Conservation (phyloP, 2,888 invertebrate genomes). For the Acronicta leporina region DNA sequence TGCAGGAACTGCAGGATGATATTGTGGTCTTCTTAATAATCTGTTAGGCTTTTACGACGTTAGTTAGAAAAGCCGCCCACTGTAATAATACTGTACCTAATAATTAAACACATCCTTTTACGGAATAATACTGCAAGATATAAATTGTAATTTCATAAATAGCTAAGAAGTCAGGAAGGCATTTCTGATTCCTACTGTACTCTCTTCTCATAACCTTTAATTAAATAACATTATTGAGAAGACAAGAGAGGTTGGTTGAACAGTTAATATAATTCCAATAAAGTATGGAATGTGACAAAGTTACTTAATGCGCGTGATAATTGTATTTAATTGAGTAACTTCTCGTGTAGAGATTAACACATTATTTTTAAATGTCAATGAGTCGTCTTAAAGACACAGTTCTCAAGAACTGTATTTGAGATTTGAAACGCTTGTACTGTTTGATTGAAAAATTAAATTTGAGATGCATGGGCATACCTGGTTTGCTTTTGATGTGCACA, state of each 20-base stretch:
- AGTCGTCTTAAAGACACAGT: constrained; percentile 17
- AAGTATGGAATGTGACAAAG: constrained; percentile 27
- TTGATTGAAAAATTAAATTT: background rate
- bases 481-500: no score
- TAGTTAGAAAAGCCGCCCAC: no score
- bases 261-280: constrained; percentile 22
- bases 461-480: no score
- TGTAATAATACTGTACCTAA: no score
- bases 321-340: constrained; percentile 46
- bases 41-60: no score
- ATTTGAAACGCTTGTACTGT: constrained; percentile 3
- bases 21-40: no score
- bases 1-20: no score
- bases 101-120: no score
- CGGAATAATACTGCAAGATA: no score
- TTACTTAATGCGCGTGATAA: constrained; percentile 28
- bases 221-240: background rate
- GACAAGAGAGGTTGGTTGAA: constrained; percentile 23
- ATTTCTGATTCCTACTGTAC: background rate
- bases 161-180: background rate
- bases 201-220: background rate
- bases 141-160: no score
- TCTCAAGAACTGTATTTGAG: constrained; percentile 26
- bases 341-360: constrained; percentile 24
- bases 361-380: constrained; percentile 30